These are phyloP conservation scores for Echinops telfairi DNA, from an alignment of 2,113 vertebrate species.

Conservation along the genomic window DNA sequence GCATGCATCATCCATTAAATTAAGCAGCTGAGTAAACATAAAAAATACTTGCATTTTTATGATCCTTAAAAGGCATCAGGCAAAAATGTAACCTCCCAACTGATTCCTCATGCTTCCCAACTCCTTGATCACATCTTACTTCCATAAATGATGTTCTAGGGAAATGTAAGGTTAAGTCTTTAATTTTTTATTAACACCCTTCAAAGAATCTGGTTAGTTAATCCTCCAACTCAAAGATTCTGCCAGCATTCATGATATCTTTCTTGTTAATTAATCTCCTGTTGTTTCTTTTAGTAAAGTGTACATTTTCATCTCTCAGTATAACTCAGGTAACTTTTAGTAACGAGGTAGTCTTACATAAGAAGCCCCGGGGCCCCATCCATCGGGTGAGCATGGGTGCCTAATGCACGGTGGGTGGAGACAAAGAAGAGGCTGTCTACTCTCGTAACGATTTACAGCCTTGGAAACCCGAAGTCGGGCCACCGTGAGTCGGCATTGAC, in stretches of 20 bases:
- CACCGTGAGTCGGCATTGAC: too few relatives aligned
- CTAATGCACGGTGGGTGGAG: too few relatives aligned
- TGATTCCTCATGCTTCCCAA: conserved; percentile 11
- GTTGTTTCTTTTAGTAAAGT: not conserved
- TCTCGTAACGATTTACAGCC: too few relatives aligned
- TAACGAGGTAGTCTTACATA: not conserved
- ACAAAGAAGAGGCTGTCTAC: too few relatives aligned
- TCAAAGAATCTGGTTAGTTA: conserved; percentile 21
- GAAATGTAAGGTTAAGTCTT: conserved; percentile 19
- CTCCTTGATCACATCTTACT: not conserved
- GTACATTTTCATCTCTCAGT: not conserved
- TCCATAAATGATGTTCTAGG: not conserved
- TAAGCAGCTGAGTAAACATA: conserved; percentile 9
- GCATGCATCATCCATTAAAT: not conserved
- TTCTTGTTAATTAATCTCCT: conserved; percentile 41
- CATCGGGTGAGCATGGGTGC: too few relatives aligned
- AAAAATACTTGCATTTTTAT: too few relatives aligned
- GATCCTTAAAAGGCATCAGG: conserved; percentile 3
- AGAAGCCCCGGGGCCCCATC: too few relatives aligned
- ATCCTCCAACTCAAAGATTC: not conserved
- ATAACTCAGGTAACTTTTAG: not conserved
- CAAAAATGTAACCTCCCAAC: not conserved
- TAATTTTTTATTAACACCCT: conserved; percentile 9
- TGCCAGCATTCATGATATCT: conserved; percentile 19
- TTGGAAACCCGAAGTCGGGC: too few relatives aligned